Evolutionary conservation across 2,888 invertebrate genomes (phyloP).

Genomic region (Drosophila eohydei): DNA sequence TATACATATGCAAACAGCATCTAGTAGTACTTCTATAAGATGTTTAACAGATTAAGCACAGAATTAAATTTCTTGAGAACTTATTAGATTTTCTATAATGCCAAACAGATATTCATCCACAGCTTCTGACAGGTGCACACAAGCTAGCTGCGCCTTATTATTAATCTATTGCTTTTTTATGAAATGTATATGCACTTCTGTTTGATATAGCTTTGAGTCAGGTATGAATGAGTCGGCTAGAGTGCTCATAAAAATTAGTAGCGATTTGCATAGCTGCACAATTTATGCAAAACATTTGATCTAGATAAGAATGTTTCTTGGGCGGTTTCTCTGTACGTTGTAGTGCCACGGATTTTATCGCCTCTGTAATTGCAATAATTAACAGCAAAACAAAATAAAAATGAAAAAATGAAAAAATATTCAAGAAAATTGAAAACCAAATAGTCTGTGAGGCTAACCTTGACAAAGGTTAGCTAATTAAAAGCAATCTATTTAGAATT

Average conservation of each 20-base stretch:
- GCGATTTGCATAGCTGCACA: slow-evolving; percentile 75
- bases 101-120: not conserved
- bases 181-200: slow-evolving; percentile 39
- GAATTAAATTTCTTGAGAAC: too few relatives aligned
- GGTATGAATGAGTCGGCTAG: slow-evolving; percentile 42
- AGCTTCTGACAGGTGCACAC: slow-evolving; percentile 4
- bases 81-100: too few relatives aligned
- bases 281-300: slow-evolving; percentile 75
- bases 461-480: slow-evolving; percentile 64
- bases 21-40: too few relatives aligned
- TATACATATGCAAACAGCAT: too few relatives aligned
- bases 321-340: slow-evolving; percentile 43
- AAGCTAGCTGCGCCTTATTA: slow-evolving; percentile 15
- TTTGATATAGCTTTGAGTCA: slow-evolving; percentile 22
- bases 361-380: slow-evolving; percentile 75
- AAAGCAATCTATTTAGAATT: slow-evolving; percentile 35
- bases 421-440: slow-evolving; percentile 13
- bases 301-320: slow-evolving; percentile 68
- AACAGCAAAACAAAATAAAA: slow-evolving; percentile 23
- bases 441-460: slow-evolving; percentile 35
- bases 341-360: slow-evolving; percentile 44
- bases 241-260: slow-evolving; percentile 70
- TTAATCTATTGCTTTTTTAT: slow-evolving; percentile 47
- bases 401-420: slow-evolving; percentile 12
- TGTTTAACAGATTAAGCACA: too few relatives aligned